Evolutionary conservation across 2,888 invertebrate species (phyloP).

Genomic region (Synergus gifuensis): DNA sequence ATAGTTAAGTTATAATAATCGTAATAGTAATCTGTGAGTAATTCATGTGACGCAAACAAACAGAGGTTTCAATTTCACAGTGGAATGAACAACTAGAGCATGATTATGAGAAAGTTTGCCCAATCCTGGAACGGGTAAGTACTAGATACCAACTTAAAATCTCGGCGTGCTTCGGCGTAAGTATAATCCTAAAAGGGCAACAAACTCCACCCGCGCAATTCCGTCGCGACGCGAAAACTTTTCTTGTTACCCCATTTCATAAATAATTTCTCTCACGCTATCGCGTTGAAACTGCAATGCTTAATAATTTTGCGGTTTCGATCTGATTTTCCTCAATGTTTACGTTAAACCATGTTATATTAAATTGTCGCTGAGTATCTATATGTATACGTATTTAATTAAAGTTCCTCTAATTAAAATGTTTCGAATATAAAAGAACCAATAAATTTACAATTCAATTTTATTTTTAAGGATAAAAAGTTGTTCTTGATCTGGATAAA

Average conservation of each 20-base stretch:
- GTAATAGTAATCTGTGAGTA: not conserved
- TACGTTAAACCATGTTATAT: not conserved
- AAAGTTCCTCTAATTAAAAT: not conserved
- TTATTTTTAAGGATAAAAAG: not conserved
- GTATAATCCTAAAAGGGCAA: constrained; percentile 41
- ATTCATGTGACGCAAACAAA: not conserved
- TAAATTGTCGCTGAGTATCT: not conserved
- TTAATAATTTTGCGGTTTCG: constrained; percentile 23
- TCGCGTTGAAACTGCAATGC: constrained; percentile 24
- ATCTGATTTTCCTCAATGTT: not conserved
- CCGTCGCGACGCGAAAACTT: constrained; percentile 44
- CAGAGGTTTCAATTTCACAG: constrained; percentile 2
- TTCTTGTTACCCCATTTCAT: constrained; percentile 50
- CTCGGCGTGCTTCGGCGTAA: constrained; percentile 1
- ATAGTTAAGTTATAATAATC: not conserved
- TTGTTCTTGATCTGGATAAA: not conserved
- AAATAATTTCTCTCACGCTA: constrained; percentile 45
- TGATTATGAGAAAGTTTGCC: not conserved
- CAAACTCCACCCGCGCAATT: constrained; percentile 44
- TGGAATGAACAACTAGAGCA: not conserved
- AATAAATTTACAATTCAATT: not conserved
- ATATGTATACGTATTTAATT: not conserved
- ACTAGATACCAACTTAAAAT: constrained; percentile 2
- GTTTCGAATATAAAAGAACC: not conserved
- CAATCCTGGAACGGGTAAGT: not conserved